These are phyloP conservation scores for Tenthredo amoena DNA, from an alignment of 2,888 invertebrate genomes.

Conservation along the genomic window DNA sequence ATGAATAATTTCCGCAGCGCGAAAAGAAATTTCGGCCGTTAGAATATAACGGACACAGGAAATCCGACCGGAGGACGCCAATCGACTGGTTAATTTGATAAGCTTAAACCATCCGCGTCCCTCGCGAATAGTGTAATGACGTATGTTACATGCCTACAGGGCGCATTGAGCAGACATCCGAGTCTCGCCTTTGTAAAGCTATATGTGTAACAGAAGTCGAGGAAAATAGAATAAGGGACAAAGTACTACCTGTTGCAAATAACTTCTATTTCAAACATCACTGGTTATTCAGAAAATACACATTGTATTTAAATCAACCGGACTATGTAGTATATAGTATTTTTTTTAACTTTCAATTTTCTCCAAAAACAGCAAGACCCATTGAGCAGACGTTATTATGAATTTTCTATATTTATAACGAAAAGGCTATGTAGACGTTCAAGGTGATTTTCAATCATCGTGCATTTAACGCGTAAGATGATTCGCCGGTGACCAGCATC, in stretches of 20 bases:
- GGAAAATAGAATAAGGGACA: background rate
- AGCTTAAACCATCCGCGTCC: background rate
- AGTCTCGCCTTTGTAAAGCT: background rate
- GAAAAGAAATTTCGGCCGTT: background rate
- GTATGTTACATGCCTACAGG: background rate
- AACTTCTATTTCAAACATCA: background rate
- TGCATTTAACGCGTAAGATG: background rate
- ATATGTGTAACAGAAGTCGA: background rate
- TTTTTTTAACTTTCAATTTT: background rate
- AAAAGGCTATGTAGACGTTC: background rate
- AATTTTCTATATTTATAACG: background rate
- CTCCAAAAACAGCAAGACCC: background rate
- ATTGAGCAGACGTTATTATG: background rate
- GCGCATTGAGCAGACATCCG: background rate
- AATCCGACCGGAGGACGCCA: background rate
- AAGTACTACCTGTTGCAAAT: background rate
- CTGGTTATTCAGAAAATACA: background rate
- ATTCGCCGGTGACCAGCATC: background rate
- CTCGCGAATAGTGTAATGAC: background rate
- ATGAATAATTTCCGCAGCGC: background rate
- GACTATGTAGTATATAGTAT: background rate
- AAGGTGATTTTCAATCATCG: background rate
- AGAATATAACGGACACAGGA: slow-evolving; percentile 17
- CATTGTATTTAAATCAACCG: no score
- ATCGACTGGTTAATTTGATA: slow-evolving; percentile 15